Evolutionary conservation across 2,113 vertebrate species (phyloP).

Genomic region (Pungitius pungitius): DNA sequence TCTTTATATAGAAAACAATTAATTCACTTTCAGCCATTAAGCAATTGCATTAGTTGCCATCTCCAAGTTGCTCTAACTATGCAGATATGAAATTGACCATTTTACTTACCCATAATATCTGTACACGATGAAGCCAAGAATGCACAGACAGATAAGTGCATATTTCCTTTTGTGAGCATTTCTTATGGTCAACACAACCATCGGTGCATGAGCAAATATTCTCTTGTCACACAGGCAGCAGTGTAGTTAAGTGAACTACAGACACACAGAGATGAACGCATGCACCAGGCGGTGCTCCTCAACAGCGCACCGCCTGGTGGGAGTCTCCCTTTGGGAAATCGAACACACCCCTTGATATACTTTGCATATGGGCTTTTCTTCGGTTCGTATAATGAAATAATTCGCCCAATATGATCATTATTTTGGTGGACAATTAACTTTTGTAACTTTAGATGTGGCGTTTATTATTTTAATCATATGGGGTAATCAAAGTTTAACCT

Average conservation of each 20-base stretch:
- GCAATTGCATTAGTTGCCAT: neutral
- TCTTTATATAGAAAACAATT: neutral
- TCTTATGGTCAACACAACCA: slow-evolving; percentile 73
- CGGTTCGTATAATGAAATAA: neutral
- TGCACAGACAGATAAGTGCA: slow-evolving; percentile 69
- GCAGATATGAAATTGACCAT: slow-evolving; percentile 51
- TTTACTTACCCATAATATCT: slow-evolving; percentile 72
- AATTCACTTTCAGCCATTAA: neutral
- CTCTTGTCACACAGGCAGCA: slow-evolving; percentile 21
- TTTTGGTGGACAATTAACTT: neutral
- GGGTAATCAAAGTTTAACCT: neutral
- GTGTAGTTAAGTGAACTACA: slow-evolving; percentile 1
- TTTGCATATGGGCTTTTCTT: neutral
- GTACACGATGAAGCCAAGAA: slow-evolving; percentile 73
- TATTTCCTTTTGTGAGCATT: slow-evolving; percentile 70
- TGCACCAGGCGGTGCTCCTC: slow-evolving; percentile 1
- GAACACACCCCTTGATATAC: slow-evolving; percentile 17
- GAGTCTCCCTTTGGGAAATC: slow-evolving; percentile 44
- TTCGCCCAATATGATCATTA: neutral
- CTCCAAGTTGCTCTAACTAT: neutral
- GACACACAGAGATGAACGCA: slow-evolving; percentile 24
- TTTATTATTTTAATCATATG: neutral
- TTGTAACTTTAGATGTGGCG: neutral
- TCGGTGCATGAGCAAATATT: slow-evolving; percentile 29
- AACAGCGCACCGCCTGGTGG: slow-evolving; percentile 52